Evolutionary conservation across 2,113 vertebrate species (phyloP).

Genomic region (Eclectus roratus): DNA sequence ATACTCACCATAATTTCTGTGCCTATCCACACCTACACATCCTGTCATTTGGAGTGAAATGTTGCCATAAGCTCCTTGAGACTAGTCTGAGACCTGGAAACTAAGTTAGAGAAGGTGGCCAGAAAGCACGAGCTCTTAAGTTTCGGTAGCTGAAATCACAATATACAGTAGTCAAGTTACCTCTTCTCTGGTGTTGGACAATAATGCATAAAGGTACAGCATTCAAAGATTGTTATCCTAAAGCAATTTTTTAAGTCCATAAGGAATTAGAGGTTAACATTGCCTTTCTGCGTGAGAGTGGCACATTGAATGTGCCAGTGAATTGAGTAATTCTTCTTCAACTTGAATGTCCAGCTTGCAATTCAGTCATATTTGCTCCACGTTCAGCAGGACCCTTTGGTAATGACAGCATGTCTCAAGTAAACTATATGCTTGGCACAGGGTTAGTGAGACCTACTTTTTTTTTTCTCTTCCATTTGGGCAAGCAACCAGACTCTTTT

Average conservation of each 20-base stretch:
- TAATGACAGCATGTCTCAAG: background rate
- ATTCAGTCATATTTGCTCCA: background rate
- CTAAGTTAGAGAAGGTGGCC: background rate
- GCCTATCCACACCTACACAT: background rate
- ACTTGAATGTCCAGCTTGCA: background rate
- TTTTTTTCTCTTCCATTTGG: background rate
- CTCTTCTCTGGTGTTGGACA: background rate
- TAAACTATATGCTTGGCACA: background rate
- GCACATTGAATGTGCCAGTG: accelerated
- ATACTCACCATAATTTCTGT: background rate
- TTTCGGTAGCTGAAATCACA: background rate
- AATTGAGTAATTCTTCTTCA: background rate
- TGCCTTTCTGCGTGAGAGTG: background rate
- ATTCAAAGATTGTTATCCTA: background rate
- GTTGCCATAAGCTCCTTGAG: background rate
- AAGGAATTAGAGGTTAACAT: background rate
- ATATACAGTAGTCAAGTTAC: background rate
- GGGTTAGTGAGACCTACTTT: background rate
- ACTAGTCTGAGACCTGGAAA: background rate
- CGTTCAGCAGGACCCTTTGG: background rate
- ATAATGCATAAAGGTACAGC: background rate
- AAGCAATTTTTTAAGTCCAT: background rate
- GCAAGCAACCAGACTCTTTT: accelerated
- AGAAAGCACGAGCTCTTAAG: background rate
- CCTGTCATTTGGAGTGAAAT: background rate